phyloP scores from a whole-genome alignment of 2,113 vertebrate species.

The Pavo muticus region DNA sequence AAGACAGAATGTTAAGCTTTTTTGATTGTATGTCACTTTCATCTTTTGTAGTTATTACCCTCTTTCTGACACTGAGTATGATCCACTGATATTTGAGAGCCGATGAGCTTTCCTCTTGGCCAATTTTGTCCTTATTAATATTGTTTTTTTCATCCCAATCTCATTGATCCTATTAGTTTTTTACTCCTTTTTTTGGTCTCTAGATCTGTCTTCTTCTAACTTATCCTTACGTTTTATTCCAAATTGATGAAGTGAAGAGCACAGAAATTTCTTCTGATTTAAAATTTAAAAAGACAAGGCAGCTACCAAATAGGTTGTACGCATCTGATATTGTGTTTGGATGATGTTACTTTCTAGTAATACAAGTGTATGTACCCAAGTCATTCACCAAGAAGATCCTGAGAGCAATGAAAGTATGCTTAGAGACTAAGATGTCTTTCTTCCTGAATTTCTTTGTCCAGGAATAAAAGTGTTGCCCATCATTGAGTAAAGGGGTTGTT shows the following conservation, averaged over 20 bases:
- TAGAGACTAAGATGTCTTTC: background rate
- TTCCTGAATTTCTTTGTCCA: background rate
- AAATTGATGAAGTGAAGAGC: background rate
- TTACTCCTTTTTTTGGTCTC: background rate
- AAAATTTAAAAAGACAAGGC: background rate
- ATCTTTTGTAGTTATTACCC: background rate
- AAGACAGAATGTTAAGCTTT: background rate
- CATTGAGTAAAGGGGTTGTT: background rate
- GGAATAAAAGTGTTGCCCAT: background rate
- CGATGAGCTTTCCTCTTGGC: background rate
- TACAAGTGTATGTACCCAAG: background rate
- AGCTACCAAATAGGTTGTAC: background rate
- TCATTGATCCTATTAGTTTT: background rate
- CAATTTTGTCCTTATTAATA: background rate
- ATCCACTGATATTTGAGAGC: background rate
- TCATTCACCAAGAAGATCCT: background rate
- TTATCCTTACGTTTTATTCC: background rate
- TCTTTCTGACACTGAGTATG: background rate
- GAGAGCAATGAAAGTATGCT: background rate
- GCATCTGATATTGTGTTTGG: background rate
- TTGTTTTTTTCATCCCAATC: background rate
- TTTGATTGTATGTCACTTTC: background rate
- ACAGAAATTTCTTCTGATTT: background rate
- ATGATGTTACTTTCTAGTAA: background rate
- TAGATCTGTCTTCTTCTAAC: background rate